Base-by-base conservation (phyloP, 2,888 invertebrate genomes). In the Sphaerophoria rueppellii region DNA sequence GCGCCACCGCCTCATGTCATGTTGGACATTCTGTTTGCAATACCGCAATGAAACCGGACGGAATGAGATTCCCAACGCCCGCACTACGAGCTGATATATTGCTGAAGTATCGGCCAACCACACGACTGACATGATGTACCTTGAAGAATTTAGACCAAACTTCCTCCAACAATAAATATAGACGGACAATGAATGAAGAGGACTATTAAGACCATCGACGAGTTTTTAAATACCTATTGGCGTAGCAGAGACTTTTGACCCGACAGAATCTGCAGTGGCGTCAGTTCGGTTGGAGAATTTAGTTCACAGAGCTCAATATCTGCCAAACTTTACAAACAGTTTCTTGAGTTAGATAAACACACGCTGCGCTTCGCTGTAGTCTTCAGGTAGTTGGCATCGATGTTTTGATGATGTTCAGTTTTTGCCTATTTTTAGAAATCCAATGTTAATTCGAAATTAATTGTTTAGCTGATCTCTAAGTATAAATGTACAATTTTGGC, bases 211-310 rank as follows among this genome's bases (percentile, higher is more conserved):
- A 63, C 34, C 16, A n/a, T 3, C 65, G n/a, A 79, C 71, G 74
- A 71, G 57, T 67, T 65, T 55, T 24, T 24, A 65, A 78, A 82
- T 82, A 82, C 79, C 82, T 82, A 74, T n/a, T n/a, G 34, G 60
- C 79, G 75, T 34, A 12, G 74, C 48, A 74, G 35, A 74, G 79
- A 80, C 80, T 72, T 72, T 72, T 67, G 69, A 83, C 83, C 80
- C 37, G 72, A 34, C 24, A 57, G 61, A 80, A 67, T 40, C 40
- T 46, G 3, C 16, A 37, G 57, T 54, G 83, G 83, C 83, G 83
- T 80, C 83, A 83, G 72, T 46, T 46, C 71, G 75, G 55, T 83
- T 80, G 80, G 83, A 83, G 72, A 80, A 83, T 83, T 67, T 83
- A 83, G 83, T 69, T 80, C 83, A 83, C 63, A 83, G 72, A 16